phyloP scores from a whole-genome alignment of 2,113 vertebrate genomes.

The Herpetotheres cachinnans region DNA sequence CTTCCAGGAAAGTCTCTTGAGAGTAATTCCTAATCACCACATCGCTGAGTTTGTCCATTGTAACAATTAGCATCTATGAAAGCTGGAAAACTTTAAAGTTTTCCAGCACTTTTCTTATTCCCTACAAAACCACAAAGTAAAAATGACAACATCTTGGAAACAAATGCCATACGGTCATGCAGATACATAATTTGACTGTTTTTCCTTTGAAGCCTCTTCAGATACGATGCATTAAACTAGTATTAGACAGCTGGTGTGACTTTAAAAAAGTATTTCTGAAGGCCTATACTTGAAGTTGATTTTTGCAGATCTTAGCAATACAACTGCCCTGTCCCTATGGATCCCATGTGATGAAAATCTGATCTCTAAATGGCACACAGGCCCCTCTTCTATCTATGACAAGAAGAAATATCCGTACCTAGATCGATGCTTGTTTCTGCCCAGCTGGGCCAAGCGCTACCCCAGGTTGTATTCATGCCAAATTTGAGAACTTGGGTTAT shows the following conservation, averaged over 20 bases:
- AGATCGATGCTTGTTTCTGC: background rate
- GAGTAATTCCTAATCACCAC: background rate
- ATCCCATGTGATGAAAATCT: background rate
- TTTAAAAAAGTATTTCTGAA: background rate
- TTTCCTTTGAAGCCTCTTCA: conserved; percentile 7
- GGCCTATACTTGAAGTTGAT: background rate
- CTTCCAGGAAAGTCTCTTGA: background rate
- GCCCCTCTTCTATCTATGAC: background rate
- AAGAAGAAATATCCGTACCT: background rate
- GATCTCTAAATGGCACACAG: background rate
- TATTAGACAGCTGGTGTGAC: background rate
- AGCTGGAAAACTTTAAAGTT: background rate
- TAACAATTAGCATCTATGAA: background rate
- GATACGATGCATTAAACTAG: background rate
- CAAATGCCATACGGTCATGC: background rate
- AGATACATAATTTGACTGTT: background rate
- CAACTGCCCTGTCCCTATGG: background rate
- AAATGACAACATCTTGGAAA: conserved; percentile 10
- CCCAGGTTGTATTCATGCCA: background rate
- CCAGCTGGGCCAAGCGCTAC: background rate
- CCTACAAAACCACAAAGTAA: conserved; percentile 8
- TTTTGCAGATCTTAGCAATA: background rate
- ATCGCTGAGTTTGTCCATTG: background rate
- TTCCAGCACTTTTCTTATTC: background rate
- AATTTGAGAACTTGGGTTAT: background rate